phyloP scores from a whole-genome alignment of 2,888 invertebrate genomes.

The Odontocerum albicorne region DNA sequence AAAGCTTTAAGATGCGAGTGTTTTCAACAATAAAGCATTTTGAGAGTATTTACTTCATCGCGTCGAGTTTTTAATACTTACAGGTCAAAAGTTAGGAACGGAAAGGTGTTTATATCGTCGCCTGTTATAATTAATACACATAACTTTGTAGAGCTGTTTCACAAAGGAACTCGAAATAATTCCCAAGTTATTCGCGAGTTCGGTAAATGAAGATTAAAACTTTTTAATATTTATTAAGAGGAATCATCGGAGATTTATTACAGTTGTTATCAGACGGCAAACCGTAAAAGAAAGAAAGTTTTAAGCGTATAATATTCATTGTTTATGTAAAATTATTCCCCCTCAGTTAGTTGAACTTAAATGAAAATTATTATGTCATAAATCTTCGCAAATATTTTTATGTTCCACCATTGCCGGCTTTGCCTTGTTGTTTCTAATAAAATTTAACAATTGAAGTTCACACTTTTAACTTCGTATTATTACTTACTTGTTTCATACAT shows the following conservation, averaged over 20 bases:
- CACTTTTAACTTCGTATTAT: too few species aligned
- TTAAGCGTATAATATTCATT: neutral
- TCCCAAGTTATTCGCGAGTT: slow-evolving; percentile 12
- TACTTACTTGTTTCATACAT: too few species aligned
- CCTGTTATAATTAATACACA: slow-evolving; percentile 18
- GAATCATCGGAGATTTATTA: slow-evolving; percentile 23
- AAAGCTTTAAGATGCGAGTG: neutral
- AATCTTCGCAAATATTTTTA: too few species aligned
- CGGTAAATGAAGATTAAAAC: slow-evolving; percentile 19
- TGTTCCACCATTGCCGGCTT: too few species aligned
- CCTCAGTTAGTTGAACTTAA: neutral
- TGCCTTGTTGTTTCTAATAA: too few species aligned
- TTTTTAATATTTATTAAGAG: slow-evolving; percentile 26
- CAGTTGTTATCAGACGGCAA: slow-evolving; percentile 11
- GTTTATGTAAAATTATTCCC: neutral
- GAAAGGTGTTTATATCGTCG: slow-evolving; percentile 22
- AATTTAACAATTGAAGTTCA: too few species aligned
- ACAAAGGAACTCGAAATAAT: slow-evolving; percentile 12
- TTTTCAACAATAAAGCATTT: slow-evolving; percentile 16
- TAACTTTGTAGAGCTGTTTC: slow-evolving; percentile 1
- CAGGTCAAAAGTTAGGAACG: slow-evolving; percentile 8
- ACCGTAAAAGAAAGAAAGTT: neutral
- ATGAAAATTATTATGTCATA: neutral
- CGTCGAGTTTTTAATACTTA: slow-evolving; percentile 4
- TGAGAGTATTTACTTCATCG: neutral